A percentile compares a stretch with the other conserved stretches of the same genome.
phyloP scores from a whole-genome alignment of 1,140 invertebrate genomes.

The Cryptotermes secundus region DNA sequence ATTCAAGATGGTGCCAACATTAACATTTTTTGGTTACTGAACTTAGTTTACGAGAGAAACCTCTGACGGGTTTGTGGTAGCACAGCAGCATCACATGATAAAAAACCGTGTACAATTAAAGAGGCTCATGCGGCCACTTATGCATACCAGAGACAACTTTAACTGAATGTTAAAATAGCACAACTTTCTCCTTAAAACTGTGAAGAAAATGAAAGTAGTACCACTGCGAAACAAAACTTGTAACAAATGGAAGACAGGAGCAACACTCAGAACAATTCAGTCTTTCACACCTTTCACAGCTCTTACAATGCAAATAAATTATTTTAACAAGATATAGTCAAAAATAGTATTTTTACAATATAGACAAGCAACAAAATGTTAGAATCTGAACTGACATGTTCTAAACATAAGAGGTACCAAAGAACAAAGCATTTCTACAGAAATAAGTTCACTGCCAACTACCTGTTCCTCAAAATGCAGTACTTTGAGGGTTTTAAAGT shows the following conservation, averaged over 20 bases:
- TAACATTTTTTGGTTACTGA: too few species aligned
- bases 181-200: background rate
- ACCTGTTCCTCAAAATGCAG: too few species aligned
- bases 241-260: slow-evolving; percentile 2
- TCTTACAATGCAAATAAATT: background rate
- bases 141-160: too few species aligned
- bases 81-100: too few species aligned
- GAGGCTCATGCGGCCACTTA: too few species aligned
- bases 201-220: background rate
- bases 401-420: background rate
- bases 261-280: background rate
- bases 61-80: too few species aligned
- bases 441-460: too few species aligned
- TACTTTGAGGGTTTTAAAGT: too few species aligned
- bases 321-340: background rate
- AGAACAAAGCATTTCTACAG: too few species aligned
- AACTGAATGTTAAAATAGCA: background rate
- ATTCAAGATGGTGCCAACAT: too few species aligned
- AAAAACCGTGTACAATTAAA: too few species aligned
- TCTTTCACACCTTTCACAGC: background rate
- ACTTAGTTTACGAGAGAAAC: too few species aligned
- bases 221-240: background rate
- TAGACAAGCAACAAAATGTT: background rate
- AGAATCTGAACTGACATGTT: background rate
- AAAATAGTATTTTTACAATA: background rate